Evolutionary conservation across 2,797 vertebrate genomes (phyloP).

Genomic region (Alauda arvensis): DNA sequence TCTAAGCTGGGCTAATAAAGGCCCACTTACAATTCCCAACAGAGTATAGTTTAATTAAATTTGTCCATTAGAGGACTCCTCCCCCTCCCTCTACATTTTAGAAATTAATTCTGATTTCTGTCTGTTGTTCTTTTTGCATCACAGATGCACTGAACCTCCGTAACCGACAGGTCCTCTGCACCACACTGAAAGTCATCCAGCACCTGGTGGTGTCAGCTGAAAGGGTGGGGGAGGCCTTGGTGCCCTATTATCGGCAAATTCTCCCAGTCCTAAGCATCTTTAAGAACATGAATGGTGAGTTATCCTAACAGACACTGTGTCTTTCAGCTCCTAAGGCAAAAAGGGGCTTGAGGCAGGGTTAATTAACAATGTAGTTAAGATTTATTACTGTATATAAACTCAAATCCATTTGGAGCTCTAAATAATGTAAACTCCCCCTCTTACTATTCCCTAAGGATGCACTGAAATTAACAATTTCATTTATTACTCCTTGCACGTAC

Average conservation of each 20-base stretch:
- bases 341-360: constrained; percentile 20
- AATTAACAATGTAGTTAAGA: constrained; percentile 53
- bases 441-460: constrained; percentile 30
- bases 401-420: constrained; percentile 54
- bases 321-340: constrained; percentile 7
- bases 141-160: constrained; percentile 89
- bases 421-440: constrained; percentile 17
- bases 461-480: constrained; percentile 57
- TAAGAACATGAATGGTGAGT: constrained; percentile 92
- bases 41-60: constrained; percentile 63
- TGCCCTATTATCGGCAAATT: constrained; percentile 92
- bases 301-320: not conserved
- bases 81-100: constrained; percentile 5
- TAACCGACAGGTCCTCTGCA: constrained; percentile 86
- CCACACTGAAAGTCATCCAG: constrained; percentile 89
- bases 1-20: constrained; percentile 60
- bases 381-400: constrained; percentile 61
- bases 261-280: constrained; percentile 92
- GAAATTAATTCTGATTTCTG: constrained; percentile 54
- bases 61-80: constrained; percentile 37
- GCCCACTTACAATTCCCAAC: constrained; percentile 49
- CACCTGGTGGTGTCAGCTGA: constrained; percentile 89
- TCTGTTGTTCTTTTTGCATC: constrained; percentile 31
- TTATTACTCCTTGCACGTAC: constrained; percentile 44
- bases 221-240: constrained; percentile 80